A percentile compares a stretch with the other conserved stretches of the same genome.
phyloP scores from a whole-genome alignment of 2,888 invertebrate species.

The Ichneumon xanthorius region DNA sequence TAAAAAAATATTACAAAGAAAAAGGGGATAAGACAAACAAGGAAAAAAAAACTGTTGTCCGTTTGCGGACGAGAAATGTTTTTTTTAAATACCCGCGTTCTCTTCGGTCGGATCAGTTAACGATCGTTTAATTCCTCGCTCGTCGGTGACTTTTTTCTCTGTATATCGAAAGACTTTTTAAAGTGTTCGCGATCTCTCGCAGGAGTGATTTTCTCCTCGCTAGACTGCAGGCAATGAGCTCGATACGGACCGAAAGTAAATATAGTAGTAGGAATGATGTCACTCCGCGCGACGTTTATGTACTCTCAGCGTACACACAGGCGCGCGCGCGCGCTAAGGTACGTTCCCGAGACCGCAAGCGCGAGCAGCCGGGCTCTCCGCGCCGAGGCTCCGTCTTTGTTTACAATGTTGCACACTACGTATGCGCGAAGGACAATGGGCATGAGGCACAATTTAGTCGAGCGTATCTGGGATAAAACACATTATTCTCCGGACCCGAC shows the following conservation, averaged over 20 bases:
- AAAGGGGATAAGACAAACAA: no score
- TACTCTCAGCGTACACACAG: slow-evolving; percentile 4
- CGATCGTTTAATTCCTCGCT: slow-evolving; percentile 22
- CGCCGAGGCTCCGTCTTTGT: slow-evolving; percentile 18
- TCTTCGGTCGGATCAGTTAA: background rate
- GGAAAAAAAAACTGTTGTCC: no score
- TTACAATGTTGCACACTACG: slow-evolving; percentile 32
- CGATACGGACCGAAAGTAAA: slow-evolving; percentile 62
- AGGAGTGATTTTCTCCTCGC: slow-evolving; percentile 51
- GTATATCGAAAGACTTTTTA: slow-evolving; percentile 33
- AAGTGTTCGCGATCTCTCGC: slow-evolving; percentile 27
- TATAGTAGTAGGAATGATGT: slow-evolving; percentile 64
- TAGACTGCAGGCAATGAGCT: slow-evolving; percentile 58
- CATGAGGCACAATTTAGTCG: slow-evolving; percentile 74
- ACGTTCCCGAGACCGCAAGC: slow-evolving; percentile 33
- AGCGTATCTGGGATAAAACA: slow-evolving; percentile 69
- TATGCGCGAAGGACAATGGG: slow-evolving; percentile 76
- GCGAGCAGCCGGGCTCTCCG: slow-evolving; percentile 55
- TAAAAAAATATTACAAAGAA: no score
- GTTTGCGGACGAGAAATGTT: background rate
- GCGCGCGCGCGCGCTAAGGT: background rate
- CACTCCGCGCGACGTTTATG: slow-evolving; percentile 58
- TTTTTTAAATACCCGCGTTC: background rate
- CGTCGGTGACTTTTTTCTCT: slow-evolving; percentile 17
- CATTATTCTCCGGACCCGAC: slow-evolving; percentile 57